Base-by-base conservation (phyloP, 2,797 vertebrate genomes). In the Coendou prehensilis region DNA sequence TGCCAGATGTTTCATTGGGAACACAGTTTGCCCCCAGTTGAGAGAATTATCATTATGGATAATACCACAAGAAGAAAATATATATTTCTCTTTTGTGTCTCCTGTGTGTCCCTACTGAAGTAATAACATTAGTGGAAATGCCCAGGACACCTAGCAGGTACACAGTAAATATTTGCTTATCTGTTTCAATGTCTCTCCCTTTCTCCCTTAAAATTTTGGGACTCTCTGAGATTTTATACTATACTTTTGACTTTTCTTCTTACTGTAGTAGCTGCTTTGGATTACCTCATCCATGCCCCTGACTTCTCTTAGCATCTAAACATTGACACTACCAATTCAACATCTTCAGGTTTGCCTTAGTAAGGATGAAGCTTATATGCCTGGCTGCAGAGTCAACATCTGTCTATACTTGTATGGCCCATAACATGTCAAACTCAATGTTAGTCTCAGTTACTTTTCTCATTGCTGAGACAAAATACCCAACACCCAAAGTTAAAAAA, bases 81-180 rank as follows among this genome's bases (percentile, higher is more conserved):
- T 50, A 1, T 64, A 57, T 90, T 71, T 75, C 41, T 54, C 61
- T 50, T 95, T 50, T 61, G 26, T 81, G 2, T 82, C 8, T 87
- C 5, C 76, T 67, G 50, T 85, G 18, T 75, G 28, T 86, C 57
- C 28, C 28, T 67, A 78, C 61, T 71, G 54, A 83, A 91, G 57
- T 78, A 83, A 78, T 78, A 54, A 47, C 15, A 26, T 56, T 78
- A 93, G 20, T 80, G 37, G 56, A 96, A 92, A 92, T 88, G 37
- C 14, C 47, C 69, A 57, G 52, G 47, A 50, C 33, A 54, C 37
- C 73, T 64, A 79, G 23, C 41, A 54, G 26, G 14, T 37, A 71
- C 33, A 91, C 52, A 45, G 28, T 64, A 57, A 56, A 26, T 89
- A 80, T 57, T 93, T 50, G 63, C 45, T 82, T 54, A 7, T 6